Evolutionary conservation across 2,888 invertebrate species (phyloP).

Genomic region (Hylaea fasciaria): DNA sequence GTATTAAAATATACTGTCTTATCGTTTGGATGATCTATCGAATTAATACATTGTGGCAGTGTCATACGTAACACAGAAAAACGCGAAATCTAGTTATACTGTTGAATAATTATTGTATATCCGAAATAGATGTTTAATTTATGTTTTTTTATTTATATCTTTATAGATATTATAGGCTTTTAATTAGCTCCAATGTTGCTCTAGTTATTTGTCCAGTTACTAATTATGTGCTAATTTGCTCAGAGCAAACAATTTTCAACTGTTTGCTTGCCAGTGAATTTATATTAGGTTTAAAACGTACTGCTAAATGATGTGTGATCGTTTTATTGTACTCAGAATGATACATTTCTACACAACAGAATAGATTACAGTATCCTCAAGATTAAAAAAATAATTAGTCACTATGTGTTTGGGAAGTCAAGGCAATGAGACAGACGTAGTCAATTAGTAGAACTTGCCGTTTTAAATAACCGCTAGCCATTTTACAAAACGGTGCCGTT

Average conservation of each 20-base stretch:
- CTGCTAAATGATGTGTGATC: slow-evolving; percentile 5
- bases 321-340: slow-evolving; percentile 14
- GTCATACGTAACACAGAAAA: no score
- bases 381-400: slow-evolving; percentile 9
- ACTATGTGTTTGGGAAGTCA: slow-evolving; percentile 12
- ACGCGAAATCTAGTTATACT: no score
- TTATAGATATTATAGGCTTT: not conserved
- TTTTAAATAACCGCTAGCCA: no score
- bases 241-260: slow-evolving; percentile 11
- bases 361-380: not conserved
- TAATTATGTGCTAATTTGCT: slow-evolving; percentile 8
- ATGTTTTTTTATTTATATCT: not conserved
- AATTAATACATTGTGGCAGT: no score
- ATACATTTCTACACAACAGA: slow-evolving; percentile 6
- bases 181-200: not conserved
- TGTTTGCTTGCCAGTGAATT: slow-evolving; percentile 25
- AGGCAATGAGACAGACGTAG: slow-evolving; percentile 6
- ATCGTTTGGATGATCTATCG: no score
- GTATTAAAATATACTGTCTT: no score
- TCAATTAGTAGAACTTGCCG: no score
- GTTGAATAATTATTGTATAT: no score
- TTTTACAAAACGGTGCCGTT: no score
- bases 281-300: slow-evolving; percentile 17
- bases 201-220: slow-evolving; percentile 13
- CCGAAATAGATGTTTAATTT: no score